These are phyloP conservation scores for Petromus typicus DNA, from an alignment of 2,113 vertebrate genomes.

Conservation along the genomic window DNA sequence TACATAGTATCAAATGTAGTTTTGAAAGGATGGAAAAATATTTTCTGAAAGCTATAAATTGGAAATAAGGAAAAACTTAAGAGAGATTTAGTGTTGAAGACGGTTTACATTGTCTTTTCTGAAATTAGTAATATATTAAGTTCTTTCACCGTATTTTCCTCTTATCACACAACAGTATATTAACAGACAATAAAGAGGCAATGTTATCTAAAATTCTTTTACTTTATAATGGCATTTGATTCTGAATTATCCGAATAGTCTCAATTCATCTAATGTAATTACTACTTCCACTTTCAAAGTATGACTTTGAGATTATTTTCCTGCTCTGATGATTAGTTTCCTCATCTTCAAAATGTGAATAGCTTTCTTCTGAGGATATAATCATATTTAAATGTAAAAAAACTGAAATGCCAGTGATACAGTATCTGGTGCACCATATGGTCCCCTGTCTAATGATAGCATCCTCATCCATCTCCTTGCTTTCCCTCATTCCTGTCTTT, in stretches of 20 bases:
- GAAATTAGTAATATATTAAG: not conserved
- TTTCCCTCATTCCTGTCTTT: not conserved
- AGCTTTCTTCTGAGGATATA: not conserved
- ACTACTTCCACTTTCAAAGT: not conserved
- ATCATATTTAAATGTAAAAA: not conserved
- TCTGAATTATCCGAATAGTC: not conserved
- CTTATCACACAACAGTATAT: not conserved
- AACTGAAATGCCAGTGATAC: not conserved
- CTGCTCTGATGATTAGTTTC: not conserved
- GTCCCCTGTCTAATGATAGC: not conserved
- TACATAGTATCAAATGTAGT: not conserved
- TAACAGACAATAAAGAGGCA: not conserved
- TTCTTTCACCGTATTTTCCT: not conserved
- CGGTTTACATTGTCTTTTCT: not conserved
- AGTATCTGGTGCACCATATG: not conserved
- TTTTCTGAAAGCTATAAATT: constrained; percentile 18
- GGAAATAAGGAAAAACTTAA: constrained; percentile 7
- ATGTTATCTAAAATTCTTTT: not conserved
- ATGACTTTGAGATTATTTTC: not conserved
- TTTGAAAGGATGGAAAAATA: not conserved
- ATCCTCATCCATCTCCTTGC: not conserved
- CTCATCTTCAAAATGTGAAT: not conserved
- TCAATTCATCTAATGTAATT: not conserved
- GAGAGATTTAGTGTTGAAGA: not conserved
- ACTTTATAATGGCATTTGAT: constrained; percentile 3